Base-by-base conservation (phyloP, 2,113 vertebrate species). In the human region DNA sequence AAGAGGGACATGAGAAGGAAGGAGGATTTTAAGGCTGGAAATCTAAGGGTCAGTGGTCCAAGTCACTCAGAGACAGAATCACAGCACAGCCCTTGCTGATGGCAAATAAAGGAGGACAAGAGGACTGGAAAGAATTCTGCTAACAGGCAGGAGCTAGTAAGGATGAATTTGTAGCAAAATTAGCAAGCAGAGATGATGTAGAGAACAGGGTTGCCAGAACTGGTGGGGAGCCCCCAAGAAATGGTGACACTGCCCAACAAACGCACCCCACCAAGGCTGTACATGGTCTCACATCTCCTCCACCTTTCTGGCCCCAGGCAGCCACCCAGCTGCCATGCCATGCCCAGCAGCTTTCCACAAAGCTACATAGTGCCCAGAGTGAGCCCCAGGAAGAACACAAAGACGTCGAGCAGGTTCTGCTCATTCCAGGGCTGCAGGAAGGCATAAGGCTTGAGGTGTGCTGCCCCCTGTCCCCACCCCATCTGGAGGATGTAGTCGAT, bases 341-440 rank as follows among this genome's bases (percentile, higher is more conserved):
- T 4, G n/a, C 72, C 83, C 94, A 97, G 73, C 43, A 98, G 94
- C 83, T 98, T 97, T 75, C 97, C 20, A 76, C 97, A 75, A 55
- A 98, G 72, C 93, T 97, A 98, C 30, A 82, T 1, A 16, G 95
- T 38, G 20, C 59, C 90, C 78, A 98, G 38, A 32, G 93, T 23
- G n/a, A 75, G 48, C 35, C 22, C 48, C 13, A 91, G 92, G 30
- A 98, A 35, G 73, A 99, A 97, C 30, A 98, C 35, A n/a, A 98
- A 17, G 79, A 99, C 32, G 3, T 99, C 98, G 75, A 99, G 78
- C 66, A 99, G 89, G 80, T 98, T 98, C 79, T 98, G 98, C 96
- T 99, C 98, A 93, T 98, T 98, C 98, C 98, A 99, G 0, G 97
- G 96, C 92, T 99, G 98, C 10, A 91, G 93, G 66, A 98, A 97